These are phyloP conservation scores for Odontesthes bonariensis DNA, from an alignment of 2,113 vertebrate genomes.

Conservation along the genomic window DNA sequence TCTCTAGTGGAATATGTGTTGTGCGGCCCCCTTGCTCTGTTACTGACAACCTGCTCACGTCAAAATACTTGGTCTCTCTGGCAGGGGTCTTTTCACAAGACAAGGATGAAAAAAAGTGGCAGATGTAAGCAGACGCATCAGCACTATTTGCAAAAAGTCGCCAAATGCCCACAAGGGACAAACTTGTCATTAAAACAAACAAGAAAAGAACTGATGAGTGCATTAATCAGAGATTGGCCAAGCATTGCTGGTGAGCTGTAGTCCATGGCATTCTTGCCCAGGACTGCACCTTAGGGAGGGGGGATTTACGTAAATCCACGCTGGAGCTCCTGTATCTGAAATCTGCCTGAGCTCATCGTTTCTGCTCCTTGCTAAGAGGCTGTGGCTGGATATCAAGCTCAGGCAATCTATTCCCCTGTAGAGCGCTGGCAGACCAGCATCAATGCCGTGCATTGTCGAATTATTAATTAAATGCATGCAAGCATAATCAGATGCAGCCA, in stretches of 20 bases:
- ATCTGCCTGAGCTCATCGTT: slow-evolving; percentile 78
- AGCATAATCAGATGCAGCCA: slow-evolving; percentile 76
- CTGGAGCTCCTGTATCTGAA: slow-evolving; percentile 67
- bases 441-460: slow-evolving; percentile 71
- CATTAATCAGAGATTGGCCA: slow-evolving; percentile 83
- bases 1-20: slow-evolving; percentile 56
- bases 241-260: slow-evolving; percentile 49
- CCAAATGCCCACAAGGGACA: slow-evolving; percentile 73
- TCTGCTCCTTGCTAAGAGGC: slow-evolving; percentile 56
- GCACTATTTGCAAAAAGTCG: slow-evolving; percentile 87
- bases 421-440: slow-evolving; percentile 66
- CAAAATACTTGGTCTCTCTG: slow-evolving; percentile 59
- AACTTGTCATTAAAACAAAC: slow-evolving; percentile 83
- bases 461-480: slow-evolving; percentile 78
- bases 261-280: slow-evolving; percentile 46
- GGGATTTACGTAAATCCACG: slow-evolving; percentile 63
- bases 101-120: slow-evolving; percentile 57
- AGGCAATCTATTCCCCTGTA: slow-evolving; percentile 70
- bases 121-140: slow-evolving; percentile 79
- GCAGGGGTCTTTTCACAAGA: slow-evolving; percentile 65
- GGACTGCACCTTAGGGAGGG: slow-evolving; percentile 66
- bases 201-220: slow-evolving; percentile 88
- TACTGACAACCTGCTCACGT: slow-evolving; percentile 59
- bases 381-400: slow-evolving; percentile 65
- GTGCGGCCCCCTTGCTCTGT: slow-evolving; percentile 26